Conservation (phyloP, 2,113 vertebrate species). For the Egretta garzetta region DNA sequence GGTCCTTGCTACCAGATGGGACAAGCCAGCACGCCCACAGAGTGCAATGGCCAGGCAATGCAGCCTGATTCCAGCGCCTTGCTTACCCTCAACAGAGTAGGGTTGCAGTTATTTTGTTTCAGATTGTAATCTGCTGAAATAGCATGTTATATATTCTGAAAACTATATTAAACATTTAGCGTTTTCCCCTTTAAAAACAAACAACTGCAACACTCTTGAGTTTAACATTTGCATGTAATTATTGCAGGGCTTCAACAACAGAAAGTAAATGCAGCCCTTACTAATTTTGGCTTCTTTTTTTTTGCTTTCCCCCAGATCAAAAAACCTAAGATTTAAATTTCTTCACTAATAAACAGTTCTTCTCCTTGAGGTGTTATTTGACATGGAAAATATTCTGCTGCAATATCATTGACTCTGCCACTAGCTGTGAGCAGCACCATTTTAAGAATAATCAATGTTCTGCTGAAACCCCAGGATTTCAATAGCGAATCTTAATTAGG, state of each 20-base stretch:
- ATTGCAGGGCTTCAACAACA: background rate
- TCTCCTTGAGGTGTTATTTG: background rate
- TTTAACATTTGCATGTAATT: background rate
- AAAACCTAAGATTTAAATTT: background rate
- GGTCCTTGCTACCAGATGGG: background rate
- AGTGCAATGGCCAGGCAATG: background rate
- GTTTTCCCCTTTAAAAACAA: background rate
- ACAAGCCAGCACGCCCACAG: accelerated
- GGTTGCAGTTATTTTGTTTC: background rate
- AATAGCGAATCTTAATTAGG: slow-evolving; percentile 14
- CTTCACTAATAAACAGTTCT: background rate
- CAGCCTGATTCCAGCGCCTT: background rate
- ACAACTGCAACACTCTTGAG: background rate
- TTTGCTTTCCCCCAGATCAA: background rate
- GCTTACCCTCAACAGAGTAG: background rate
- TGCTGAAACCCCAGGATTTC: slow-evolving; percentile 10
- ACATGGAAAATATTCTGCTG: slow-evolving; percentile 10
- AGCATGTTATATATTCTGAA: background rate
- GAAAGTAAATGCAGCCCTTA: background rate
- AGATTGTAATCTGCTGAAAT: background rate
- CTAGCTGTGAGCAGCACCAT: slow-evolving; percentile 18
- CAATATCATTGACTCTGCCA: background rate
- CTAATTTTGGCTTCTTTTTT: background rate
- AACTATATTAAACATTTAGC: background rate
- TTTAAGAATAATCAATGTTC: slow-evolving; percentile 39